Evolutionary conservation across 2,888 invertebrate genomes (phyloP), one percentile per base, ranked within the genome.

Genomic region (Troglohyphantes excavatus): DNA sequence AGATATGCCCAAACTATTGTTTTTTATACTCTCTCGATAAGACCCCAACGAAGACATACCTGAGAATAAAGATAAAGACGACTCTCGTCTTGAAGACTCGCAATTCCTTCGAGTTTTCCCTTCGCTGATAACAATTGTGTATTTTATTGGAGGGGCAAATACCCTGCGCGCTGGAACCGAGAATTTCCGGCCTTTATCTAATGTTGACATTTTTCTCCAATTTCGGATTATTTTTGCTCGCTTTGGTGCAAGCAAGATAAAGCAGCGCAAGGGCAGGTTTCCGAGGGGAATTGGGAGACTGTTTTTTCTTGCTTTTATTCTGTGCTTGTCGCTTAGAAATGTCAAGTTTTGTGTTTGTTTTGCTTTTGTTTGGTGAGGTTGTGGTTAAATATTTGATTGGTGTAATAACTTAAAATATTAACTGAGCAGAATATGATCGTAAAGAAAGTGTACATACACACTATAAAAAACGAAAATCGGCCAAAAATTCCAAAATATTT

Each of bases 171-270:
- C 53, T 53, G 17, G 53, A 53, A 53, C 39, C 3, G 17, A 53
- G 53, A 53, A 53, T 53, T 53, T 53, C 53, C 53, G 53, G 53
- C n/a, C 53, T 53, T 33, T 53, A 53, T 53, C 53, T 53, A n/a
- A n/a, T 53, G 53, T 53, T 53, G 53, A 53, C 53, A 53, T 53
- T 53, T 53, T 53, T 53, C 13, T 53, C 53, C 53, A 53, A 53
- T 53, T 53, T 53, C 53, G 13, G 33, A 33, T 33, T 33, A 33
- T 9, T 33, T 33, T 9, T 33, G 33, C 33, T 33, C 33, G 9
- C 33, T 33, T 33, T 9, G n/a, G 33, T 33, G 33, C 33, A 9
- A 9, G 17, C 17, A n/a, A 53, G 53, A 53, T 53, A n/a, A 53
- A 39, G 13, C 17, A 17, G 53, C 53, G 5, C 53, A 7, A 1